Evolutionary conservation across 2,888 invertebrate species (phyloP).

Genomic region (Caenorhabditis sp.): DNA sequence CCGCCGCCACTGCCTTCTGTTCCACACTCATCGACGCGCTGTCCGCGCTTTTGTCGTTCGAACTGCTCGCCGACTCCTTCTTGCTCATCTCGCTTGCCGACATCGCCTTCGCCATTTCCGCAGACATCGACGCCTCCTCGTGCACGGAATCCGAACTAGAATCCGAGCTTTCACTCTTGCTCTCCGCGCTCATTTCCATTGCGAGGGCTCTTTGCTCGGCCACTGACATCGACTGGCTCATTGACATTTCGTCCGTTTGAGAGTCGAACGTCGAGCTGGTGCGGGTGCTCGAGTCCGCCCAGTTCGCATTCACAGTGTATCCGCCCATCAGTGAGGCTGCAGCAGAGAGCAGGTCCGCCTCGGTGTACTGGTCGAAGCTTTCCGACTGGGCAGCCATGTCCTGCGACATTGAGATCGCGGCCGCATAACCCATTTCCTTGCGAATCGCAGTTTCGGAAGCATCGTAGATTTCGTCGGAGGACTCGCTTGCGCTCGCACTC

Average conservation of each 20-base stretch:
- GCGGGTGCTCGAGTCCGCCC: conserved; percentile 33
- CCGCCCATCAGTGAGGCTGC: conserved; percentile 38
- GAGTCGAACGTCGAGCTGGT: conserved; percentile 27
- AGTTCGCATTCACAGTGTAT: conserved; percentile 26
- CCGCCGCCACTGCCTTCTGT: conserved; percentile 3
- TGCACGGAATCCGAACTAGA: conserved; percentile 21
- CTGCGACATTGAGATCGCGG: conserved; percentile 22
- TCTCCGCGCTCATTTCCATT: conserved; percentile 9
- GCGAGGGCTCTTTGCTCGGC: conserved; percentile 31
- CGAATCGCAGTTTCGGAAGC: conserved; percentile 31
- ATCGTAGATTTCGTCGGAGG: conserved; percentile 8
- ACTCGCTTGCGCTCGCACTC: neutral
- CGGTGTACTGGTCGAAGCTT: conserved; percentile 34
- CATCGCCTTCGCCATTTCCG: conserved; percentile 1
- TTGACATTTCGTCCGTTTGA: conserved; percentile 25
- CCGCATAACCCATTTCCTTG: conserved; percentile 24
- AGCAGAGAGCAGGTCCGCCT: conserved; percentile 24
- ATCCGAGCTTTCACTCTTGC: conserved; percentile 2
- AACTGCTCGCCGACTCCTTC: conserved; percentile 15
- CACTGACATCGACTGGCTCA: conserved; percentile 26
- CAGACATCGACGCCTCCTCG: neutral
- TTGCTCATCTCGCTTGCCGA: neutral
- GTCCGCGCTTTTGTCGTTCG: conserved; percentile 17
- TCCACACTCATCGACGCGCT: conserved; percentile 28
- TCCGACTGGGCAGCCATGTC: conserved; percentile 39